Percentiles rank a stretch among this genome's conserved stretches.
Conservation (phyloP, 2,113 vertebrate genomes). For the Antechinus flavipes region DNA sequence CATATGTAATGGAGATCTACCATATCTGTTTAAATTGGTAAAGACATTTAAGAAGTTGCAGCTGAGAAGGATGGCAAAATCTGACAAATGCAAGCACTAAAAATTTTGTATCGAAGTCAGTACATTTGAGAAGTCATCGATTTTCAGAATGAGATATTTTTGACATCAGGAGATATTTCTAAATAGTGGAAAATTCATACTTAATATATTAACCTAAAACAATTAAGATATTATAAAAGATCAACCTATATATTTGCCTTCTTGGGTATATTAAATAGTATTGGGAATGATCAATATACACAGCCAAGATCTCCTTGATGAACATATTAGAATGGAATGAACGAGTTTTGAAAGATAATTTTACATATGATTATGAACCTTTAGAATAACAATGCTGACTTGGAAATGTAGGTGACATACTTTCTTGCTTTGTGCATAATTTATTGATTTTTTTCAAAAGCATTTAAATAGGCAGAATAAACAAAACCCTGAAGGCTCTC, state of each 20-base stretch:
- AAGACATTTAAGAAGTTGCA: background rate
- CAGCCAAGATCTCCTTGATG: background rate
- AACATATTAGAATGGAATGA: background rate
- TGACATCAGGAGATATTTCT: background rate
- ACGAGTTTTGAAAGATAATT: background rate
- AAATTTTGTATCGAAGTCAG: background rate
- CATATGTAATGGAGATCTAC: background rate
- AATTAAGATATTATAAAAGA: background rate
- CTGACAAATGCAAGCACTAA: background rate
- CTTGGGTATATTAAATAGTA: background rate
- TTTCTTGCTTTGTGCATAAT: background rate
- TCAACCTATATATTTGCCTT: background rate
- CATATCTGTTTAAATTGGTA: background rate
- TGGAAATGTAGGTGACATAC: background rate
- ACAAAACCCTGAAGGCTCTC: no score
- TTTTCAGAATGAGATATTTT: background rate
- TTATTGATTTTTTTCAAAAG: background rate
- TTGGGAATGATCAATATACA: background rate
- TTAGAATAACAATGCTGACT: background rate
- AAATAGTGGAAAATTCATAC: background rate
- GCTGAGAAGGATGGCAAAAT: background rate
- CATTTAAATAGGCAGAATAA: no score
- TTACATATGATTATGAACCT: background rate
- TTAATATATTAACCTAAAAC: background rate
- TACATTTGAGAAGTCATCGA: background rate